phyloP scores from a whole-genome alignment of 2,113 vertebrate species.

The Oenanthe melanoleuca region DNA sequence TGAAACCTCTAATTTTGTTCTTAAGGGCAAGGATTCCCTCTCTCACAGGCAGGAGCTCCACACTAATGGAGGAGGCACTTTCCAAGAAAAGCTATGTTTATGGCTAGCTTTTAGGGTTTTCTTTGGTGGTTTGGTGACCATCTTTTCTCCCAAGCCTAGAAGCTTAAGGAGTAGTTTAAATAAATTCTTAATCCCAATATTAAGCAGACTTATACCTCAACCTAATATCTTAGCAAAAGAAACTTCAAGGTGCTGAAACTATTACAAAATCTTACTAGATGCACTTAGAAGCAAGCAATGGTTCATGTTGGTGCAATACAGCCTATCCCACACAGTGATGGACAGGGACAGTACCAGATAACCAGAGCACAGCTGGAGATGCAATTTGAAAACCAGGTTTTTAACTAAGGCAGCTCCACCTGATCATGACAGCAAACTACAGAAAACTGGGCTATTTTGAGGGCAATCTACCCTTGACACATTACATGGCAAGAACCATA shows the following conservation, averaged over 20 bases:
- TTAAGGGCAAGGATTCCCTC: neutral
- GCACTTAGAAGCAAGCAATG: fast-evolving
- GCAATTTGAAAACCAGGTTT: neutral
- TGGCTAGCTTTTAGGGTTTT: neutral
- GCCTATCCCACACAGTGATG: neutral
- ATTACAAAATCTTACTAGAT: neutral
- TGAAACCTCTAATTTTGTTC: neutral
- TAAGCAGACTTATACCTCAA: neutral
- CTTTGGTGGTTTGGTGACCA: neutral
- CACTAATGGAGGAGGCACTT: neutral
- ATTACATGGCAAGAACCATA: neutral
- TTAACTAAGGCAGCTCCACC: neutral
- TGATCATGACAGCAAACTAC: neutral
- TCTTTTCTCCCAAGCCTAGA: neutral
- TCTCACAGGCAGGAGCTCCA: neutral
- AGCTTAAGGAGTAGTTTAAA: neutral
- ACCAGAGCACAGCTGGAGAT: neutral
- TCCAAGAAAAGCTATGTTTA: neutral
- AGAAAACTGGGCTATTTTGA: neutral
- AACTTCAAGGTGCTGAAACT: neutral
- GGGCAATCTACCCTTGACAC: neutral
- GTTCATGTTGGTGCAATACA: neutral
- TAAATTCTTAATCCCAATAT: neutral
- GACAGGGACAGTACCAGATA: neutral
- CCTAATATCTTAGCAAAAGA: neutral